Evolutionary conservation across 2,113 vertebrate genomes (phyloP).

Genomic region (Melanostigma gelatinosum): DNA sequence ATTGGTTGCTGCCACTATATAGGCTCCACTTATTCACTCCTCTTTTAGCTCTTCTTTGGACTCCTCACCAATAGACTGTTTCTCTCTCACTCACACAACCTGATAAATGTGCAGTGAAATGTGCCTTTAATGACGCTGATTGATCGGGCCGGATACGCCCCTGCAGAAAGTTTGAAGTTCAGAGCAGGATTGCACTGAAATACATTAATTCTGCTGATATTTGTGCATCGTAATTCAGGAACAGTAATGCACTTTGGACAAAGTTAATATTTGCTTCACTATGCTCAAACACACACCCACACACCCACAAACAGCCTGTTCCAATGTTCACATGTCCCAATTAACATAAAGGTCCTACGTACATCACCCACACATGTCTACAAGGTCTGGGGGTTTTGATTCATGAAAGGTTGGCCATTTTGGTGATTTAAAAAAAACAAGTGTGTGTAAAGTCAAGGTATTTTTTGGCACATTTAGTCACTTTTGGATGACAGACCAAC

Average conservation of each 20-base stretch:
- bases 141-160: not conserved
- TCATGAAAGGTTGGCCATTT: not conserved
- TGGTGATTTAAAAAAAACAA: not conserved
- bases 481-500: not conserved
- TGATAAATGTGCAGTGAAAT: not conserved
- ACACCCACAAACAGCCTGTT: slow-evolving; percentile 23
- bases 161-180: slow-evolving; percentile 42
- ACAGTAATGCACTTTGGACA: slow-evolving; percentile 64
- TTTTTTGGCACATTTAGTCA: not conserved
- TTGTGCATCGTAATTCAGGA: slow-evolving; percentile 28
- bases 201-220: slow-evolving; percentile 42
- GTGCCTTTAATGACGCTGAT: not conserved
- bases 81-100: too few relatives aligned
- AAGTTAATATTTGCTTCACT: slow-evolving; percentile 67
- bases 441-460: not conserved
- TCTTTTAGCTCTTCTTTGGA: too few relatives aligned
- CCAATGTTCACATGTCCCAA: slow-evolving; percentile 10
- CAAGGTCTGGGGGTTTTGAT: not conserved
- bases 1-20: too few relatives aligned
- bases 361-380: not conserved
- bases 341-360: not conserved
- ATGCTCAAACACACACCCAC: slow-evolving; percentile 49
- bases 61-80: too few relatives aligned
- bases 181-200: not conserved
- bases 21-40: too few relatives aligned